A percentile compares a stretch with the other conserved stretches of the same genome.
Conservation (phyloP, 2,797 vertebrate species). For the Gallinago solitaria region DNA sequence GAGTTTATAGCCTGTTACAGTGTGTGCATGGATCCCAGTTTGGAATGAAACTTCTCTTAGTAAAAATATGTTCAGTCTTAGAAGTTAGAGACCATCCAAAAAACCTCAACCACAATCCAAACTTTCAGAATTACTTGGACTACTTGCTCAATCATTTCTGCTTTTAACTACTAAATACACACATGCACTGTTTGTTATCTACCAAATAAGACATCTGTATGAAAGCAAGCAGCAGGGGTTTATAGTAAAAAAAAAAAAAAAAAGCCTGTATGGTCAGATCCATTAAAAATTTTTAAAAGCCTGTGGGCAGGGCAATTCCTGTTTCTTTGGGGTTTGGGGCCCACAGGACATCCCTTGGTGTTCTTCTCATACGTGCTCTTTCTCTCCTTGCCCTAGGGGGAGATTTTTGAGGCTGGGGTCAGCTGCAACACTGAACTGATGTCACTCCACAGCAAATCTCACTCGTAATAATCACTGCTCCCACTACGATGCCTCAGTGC, state of each 20-base stretch:
- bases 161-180: neutral
- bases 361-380: neutral
- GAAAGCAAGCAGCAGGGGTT: neutral
- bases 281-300: neutral
- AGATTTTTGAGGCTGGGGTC: neutral
- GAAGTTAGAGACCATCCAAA: fast-evolving
- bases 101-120: neutral
- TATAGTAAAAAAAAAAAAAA: neutral
- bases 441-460: neutral
- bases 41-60: neutral
- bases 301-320: neutral
- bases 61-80: neutral
- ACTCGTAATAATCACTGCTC: neutral
- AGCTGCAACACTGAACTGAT: neutral
- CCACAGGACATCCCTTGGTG: neutral
- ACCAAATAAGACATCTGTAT: neutral
- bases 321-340: fast-evolving
- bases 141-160: neutral
- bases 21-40: neutral
- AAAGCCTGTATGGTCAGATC: neutral
- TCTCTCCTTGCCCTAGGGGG: neutral
- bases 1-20: neutral
- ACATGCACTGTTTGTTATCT: neutral
- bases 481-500: neutral
- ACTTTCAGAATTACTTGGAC: neutral